phyloP scores from a whole-genome alignment of 2,888 invertebrate genomes.

The Tenthredo amoena region DNA sequence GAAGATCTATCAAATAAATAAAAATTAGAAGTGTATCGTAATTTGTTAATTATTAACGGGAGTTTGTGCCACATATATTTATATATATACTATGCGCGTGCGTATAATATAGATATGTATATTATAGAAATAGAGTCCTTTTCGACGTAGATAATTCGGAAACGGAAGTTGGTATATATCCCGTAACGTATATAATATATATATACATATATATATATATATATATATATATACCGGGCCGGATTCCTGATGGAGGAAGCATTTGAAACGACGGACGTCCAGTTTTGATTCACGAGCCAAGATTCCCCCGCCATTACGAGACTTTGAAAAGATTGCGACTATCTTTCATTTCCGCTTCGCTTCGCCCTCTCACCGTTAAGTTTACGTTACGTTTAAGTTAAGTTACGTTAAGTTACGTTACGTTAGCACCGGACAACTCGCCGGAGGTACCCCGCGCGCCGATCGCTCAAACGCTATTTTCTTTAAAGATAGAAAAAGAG shows the following conservation, averaged over 20 bases:
- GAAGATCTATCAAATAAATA: background rate
- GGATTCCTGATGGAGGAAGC: conserved; percentile 8
- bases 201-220: background rate
- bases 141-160: background rate
- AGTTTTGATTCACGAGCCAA: conserved; percentile 48
- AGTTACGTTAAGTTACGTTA: background rate
- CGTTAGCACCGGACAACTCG: conserved; percentile 32
- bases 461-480: background rate
- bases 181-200: background rate
- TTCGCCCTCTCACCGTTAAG: background rate
- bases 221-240: background rate
- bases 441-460: background rate
- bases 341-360: conserved; percentile 51
- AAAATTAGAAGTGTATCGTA: too few species aligned
- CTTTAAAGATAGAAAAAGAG: background rate
- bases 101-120: background rate
- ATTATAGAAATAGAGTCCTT: background rate
- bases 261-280: conserved; percentile 49
- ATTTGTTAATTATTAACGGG: too few species aligned
- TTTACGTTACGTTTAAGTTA: background rate
- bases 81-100: background rate
- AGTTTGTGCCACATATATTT: background rate
- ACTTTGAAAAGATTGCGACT: conserved; percentile 50
- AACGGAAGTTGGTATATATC: background rate
- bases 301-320: conserved; percentile 31